Base-by-base conservation (phyloP, 1,140 invertebrate genomes). In the Ips typographus region DNA sequence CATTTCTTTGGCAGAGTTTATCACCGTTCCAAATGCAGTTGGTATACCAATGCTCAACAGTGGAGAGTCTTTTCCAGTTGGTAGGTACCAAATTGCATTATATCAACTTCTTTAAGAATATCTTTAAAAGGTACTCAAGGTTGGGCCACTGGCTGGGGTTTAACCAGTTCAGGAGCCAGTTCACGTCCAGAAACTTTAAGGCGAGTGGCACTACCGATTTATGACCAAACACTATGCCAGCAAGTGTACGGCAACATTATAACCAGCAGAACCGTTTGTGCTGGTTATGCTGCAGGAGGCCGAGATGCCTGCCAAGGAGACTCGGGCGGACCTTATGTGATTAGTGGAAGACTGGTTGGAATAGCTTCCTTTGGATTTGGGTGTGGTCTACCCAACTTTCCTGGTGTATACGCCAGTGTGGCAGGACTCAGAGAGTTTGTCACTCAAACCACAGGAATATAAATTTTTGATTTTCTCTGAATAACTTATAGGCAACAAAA, bases 281-380 rank as follows among this genome's bases (percentile, higher is more conserved):
- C 77, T 41, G 79, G 79, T 2, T 78, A 44, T 57, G 76, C 77
- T 53, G 72, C 76, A 22, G 82, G 81, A 4, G 58, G 76, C 1
- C 82, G 79, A 57, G 88, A 89, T 72, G 82, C 87, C 3, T 89
- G 88, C 74, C 82, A 85, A 65, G 88, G 87, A 1, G 88, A 90
- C 74, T 89, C 87, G 2, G 88, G 89, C 38, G 88, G 89, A 1
- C 88, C 88, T 0, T 65, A 83, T 8, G 80, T 83, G 3, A 71
- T 78, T 4, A 77, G 81, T 74, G 81, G 80, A 1, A 42, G 36
- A n/a, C 64, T 74, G 49, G 51, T 80, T 63, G 88, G 88, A 41
- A 81, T 89, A 7, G 85, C 87, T 0, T 87, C 86, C 0, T 59
- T 59, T 36, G 84, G 84, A 8, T 8, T n/a, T 39, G 72, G 66